Conservation (phyloP, 2,888 invertebrate genomes). For the Mesorhabditis spiculigera region DNA sequence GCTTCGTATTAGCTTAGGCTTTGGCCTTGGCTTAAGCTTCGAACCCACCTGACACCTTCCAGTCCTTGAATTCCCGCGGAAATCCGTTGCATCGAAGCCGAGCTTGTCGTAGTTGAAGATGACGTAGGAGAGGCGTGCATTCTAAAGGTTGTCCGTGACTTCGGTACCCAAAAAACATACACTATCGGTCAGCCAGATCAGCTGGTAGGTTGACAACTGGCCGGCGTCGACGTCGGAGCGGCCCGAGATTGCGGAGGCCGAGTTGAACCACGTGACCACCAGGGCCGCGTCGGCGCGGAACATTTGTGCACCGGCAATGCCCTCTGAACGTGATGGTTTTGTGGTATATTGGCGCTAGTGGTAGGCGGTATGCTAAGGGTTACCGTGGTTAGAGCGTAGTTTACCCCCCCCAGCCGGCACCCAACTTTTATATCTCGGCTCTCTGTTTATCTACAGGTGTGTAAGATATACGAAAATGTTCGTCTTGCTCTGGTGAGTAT, state of each 20-base stretch:
- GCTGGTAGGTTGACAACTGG: conserved; percentile 55
- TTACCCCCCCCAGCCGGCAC: too few relatives aligned
- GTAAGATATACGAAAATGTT: too few relatives aligned
- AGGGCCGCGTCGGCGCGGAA: conserved; percentile 86
- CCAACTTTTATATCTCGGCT: too few relatives aligned
- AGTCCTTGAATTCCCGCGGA: conserved; percentile 51
- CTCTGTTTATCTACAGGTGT: too few relatives aligned
- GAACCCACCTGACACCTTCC: conserved; percentile 51
- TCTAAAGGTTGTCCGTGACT: conserved; percentile 17
- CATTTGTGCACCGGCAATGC: conserved; percentile 82
- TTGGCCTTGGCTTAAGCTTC: too few relatives aligned
- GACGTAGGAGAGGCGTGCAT: conserved; percentile 71
- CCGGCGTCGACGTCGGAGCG: conserved; percentile 56
- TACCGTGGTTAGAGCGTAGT: too few relatives aligned
- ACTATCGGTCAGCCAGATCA: conserved; percentile 72
- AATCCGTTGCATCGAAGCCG: conserved; percentile 76
- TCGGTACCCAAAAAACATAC: conserved; percentile 66
- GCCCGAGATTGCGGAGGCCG: conserved; percentile 57
- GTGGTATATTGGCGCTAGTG: not conserved
- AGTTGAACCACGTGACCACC: conserved; percentile 78
- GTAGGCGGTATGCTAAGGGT: too few relatives aligned
- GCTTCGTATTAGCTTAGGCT: too few relatives aligned
- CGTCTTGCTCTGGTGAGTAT: too few relatives aligned
- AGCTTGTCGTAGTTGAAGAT: conserved; percentile 89
- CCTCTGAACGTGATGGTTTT: conserved; percentile 65